Evolutionary conservation across 2,888 invertebrate genomes (phyloP).

Genomic region (Andrena marginata): DNA sequence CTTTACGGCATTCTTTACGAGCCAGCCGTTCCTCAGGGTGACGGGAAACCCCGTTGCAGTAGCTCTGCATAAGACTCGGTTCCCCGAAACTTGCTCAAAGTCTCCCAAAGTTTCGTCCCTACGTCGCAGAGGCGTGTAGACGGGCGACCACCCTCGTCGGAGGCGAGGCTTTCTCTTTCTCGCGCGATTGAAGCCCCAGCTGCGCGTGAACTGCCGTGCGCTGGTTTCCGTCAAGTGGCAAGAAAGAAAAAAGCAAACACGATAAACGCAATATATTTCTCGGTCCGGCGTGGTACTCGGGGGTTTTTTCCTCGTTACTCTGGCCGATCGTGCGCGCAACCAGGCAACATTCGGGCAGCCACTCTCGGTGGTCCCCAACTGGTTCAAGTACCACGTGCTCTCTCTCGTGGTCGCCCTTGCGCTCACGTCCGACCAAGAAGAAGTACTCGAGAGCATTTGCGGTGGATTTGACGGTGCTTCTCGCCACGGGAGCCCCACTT

Average conservation of each 20-base stretch:
- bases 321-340: slow-evolving; percentile 69
- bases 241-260: slow-evolving; percentile 11
- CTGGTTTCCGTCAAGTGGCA: slow-evolving; percentile 12
- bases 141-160: no score
- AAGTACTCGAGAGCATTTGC: slow-evolving; percentile 84
- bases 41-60: no score
- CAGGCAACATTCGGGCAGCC: slow-evolving; percentile 76
- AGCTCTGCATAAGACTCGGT: no score
- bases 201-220: slow-evolving; percentile 20
- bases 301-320: slow-evolving; percentile 60
- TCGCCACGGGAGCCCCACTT: slow-evolving; percentile 80
- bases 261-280: slow-evolving; percentile 54
- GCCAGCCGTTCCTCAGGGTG: background rate
- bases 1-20: background rate
- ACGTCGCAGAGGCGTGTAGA: no score
- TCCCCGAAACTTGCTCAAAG: no score
- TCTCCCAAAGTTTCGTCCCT: no score
- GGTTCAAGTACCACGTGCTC: slow-evolving; percentile 84
- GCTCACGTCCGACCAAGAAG: slow-evolving; percentile 84
- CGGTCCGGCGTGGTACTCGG: slow-evolving; percentile 41
- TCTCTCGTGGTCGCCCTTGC: slow-evolving; percentile 81
- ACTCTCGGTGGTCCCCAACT: slow-evolving; percentile 84
- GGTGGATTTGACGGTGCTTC: slow-evolving; percentile 84
- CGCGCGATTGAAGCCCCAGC: background rate
- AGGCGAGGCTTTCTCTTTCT: background rate